phyloP scores from a whole-genome alignment of 2,888 invertebrate species.

The Gandaritis pyraliata region DNA sequence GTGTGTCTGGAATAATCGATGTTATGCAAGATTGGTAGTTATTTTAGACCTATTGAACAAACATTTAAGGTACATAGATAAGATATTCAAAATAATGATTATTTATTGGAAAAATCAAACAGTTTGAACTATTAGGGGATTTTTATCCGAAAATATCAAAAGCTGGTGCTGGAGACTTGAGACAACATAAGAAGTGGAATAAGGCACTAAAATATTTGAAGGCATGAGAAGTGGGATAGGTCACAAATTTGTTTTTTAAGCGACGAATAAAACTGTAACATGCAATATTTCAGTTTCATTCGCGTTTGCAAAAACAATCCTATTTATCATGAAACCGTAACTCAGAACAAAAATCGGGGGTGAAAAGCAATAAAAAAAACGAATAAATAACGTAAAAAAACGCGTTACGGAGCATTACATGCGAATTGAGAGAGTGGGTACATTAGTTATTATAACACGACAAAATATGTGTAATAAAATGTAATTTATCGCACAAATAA shows the following conservation, averaged over 20 bases:
- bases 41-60: too few relatives aligned
- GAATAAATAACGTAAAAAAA: conserved; percentile 75
- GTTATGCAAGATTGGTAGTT: too few relatives aligned
- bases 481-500: conserved; percentile 84
- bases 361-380: conserved; percentile 67
- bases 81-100: too few relatives aligned
- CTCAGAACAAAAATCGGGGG: conserved; percentile 56
- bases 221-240: conserved; percentile 2
- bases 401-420: conserved; percentile 79
- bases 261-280: conserved; percentile 2
- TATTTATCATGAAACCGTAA: conserved; percentile 48
- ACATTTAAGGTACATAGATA: too few relatives aligned
- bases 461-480: conserved; percentile 86
- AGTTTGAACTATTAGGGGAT: too few relatives aligned
- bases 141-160: not conserved
- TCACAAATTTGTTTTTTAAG: too few relatives aligned
- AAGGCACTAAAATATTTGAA: not conserved
- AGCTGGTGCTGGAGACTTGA: not conserved
- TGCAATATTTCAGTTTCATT: conserved; percentile 21
- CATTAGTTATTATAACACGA: conserved; percentile 86
- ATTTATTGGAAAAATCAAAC: too few relatives aligned
- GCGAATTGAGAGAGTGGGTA: conserved; percentile 82
- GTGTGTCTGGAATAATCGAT: too few relatives aligned
- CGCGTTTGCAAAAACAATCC: conserved; percentile 32
- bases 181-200: not conserved